These are phyloP conservation scores for Pontoporia blainvillei DNA, from an alignment of 2,113 vertebrate genomes.

Conservation along the genomic window DNA sequence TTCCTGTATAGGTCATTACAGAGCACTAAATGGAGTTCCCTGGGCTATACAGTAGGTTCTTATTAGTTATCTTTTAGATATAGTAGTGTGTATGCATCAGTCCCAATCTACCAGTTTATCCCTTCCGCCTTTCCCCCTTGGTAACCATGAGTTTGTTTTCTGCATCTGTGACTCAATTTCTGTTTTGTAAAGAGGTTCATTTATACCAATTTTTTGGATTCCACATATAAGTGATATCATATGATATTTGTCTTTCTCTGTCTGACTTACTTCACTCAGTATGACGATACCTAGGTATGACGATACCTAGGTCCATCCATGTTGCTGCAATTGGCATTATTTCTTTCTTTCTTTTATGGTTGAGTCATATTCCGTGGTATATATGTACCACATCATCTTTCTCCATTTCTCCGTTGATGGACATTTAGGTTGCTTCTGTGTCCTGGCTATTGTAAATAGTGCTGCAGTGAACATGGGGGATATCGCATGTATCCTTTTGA, in stretches of 20 bases:
- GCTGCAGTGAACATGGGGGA: neutral
- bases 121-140: neutral
- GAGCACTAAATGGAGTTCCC: neutral
- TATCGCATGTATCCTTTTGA: neutral
- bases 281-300: neutral
- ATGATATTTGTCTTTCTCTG: neutral
- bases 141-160: neutral
- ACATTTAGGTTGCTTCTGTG: neutral
- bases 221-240: neutral
- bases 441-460: neutral
- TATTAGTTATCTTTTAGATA: neutral
- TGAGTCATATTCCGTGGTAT: neutral
- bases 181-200: neutral
- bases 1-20: neutral
- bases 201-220: neutral
- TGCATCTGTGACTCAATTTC: neutral
- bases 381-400: neutral
- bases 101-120: neutral
- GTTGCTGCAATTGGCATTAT: neutral
- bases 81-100: neutral
- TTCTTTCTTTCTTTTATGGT: neutral
- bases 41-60: neutral
- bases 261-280: neutral
- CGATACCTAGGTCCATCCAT: neutral
- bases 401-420: neutral